phyloP scores from a whole-genome alignment of 2,113 vertebrate species.

The Lagopus leucura region DNA sequence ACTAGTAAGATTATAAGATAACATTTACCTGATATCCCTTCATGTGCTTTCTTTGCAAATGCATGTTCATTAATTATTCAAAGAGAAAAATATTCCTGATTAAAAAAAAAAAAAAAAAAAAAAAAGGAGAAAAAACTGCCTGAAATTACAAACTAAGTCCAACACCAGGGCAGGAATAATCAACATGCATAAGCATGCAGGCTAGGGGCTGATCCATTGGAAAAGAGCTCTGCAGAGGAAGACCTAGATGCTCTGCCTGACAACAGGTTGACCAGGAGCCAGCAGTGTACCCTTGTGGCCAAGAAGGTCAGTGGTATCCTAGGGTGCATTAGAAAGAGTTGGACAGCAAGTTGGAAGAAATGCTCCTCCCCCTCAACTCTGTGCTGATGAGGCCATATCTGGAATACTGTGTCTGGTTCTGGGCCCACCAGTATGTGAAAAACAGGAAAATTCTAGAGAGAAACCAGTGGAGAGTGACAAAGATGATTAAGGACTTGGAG shows the following conservation, averaged over 20 bases:
- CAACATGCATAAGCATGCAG: too few species aligned
- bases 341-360: not conserved
- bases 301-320: not conserved
- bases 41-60: not conserved
- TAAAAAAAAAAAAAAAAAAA: not conserved
- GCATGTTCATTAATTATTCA: not conserved
- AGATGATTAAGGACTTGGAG: not conserved
- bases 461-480: not conserved
- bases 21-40: not conserved
- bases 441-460: not conserved
- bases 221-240: too few species aligned
- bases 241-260: too few species aligned
- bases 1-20: not conserved
- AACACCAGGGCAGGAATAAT: too few species aligned
- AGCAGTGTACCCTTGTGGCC: too few species aligned
- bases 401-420: not conserved
- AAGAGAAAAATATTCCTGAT: not conserved
- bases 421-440: not conserved
- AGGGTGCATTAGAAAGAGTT: not conserved
- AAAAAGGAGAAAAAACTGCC: not conserved
- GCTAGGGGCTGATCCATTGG: too few species aligned
- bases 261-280: too few species aligned
- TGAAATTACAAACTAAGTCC: not conserved
- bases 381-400: not conserved
- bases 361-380: not conserved